phyloP scores from a whole-genome alignment of 2,888 invertebrate genomes.

The Ceratothoa steindachneri region DNA sequence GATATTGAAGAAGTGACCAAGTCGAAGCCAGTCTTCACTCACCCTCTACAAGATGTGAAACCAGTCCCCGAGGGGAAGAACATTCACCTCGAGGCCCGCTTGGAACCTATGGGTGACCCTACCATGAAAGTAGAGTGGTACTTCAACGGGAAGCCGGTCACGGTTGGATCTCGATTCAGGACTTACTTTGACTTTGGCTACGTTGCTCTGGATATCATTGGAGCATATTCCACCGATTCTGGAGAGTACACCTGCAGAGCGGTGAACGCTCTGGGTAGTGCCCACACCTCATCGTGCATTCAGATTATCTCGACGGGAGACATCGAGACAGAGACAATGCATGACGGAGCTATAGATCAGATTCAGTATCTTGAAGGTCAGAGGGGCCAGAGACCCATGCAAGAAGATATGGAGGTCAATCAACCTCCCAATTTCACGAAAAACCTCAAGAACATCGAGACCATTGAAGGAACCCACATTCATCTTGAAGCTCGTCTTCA shows the following conservation, averaged over 20 bases:
- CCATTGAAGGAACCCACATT: slow-evolving; percentile 83
- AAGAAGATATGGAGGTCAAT: slow-evolving; percentile 44
- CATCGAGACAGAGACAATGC: slow-evolving; percentile 51
- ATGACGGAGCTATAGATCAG: slow-evolving; percentile 52
- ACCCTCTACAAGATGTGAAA: slow-evolving; percentile 75
- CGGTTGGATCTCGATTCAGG: slow-evolving; percentile 71
- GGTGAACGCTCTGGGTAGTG: slow-evolving; percentile 86
- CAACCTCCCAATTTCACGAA: slow-evolving; percentile 72
- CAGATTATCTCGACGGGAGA: slow-evolving; percentile 30
- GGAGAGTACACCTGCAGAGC: slow-evolving; percentile 93
- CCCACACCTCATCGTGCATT: slow-evolving; percentile 77
- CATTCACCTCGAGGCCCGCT: slow-evolving; percentile 82
- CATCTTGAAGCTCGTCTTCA: slow-evolving; percentile 87
- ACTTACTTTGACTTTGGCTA: slow-evolving; percentile 96
- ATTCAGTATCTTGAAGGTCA: slow-evolving; percentile 52
- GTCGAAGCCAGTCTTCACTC: slow-evolving; percentile 89
- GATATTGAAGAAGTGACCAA: slow-evolving; percentile 88
- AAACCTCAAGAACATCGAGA: slow-evolving; percentile 81
- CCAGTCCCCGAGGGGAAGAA: slow-evolving; percentile 82
- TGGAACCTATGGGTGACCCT: slow-evolving; percentile 93
- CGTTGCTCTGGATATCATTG: slow-evolving; percentile 90
- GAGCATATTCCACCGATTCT: slow-evolving; percentile 87
- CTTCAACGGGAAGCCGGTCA: slow-evolving; percentile 71
- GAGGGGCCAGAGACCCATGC: slow-evolving; percentile 41
- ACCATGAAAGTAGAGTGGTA: slow-evolving; percentile 94